Percentiles rank a stretch among this genome's conserved stretches.
These are phyloP conservation scores for Jaculus jaculus DNA, from an alignment of 2,113 vertebrate genomes.

Conservation along the genomic window DNA sequence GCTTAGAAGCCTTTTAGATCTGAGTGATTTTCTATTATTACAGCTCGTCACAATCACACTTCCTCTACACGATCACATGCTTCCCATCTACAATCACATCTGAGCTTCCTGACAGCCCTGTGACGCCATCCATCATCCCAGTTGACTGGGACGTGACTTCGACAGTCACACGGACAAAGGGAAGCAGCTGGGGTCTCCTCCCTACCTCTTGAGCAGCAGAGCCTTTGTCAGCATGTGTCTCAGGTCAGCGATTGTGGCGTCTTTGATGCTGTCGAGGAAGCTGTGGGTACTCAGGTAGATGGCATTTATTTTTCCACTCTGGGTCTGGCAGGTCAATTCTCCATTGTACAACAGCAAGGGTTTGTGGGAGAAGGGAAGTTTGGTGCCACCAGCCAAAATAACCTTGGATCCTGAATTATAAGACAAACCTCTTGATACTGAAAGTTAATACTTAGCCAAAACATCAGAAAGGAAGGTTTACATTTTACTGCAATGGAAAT, in stretches of 20 bases:
- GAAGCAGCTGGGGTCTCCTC: not conserved
- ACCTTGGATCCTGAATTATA: slow-evolving; percentile 89
- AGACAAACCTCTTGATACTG: slow-evolving; percentile 64
- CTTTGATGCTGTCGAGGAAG: slow-evolving; percentile 86
- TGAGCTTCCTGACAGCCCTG: not conserved
- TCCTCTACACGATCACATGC: not conserved
- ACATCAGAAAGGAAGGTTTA: not conserved
- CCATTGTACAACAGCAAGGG: slow-evolving; percentile 96
- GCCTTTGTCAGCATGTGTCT: slow-evolving; percentile 88
- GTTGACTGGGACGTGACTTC: not conserved
- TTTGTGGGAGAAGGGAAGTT: slow-evolving; percentile 94
- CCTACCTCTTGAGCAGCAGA: slow-evolving; percentile 93
- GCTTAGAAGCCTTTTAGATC: not conserved
- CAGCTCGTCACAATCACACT: not conserved
- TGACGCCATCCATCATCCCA: not conserved
- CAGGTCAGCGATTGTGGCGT: slow-evolving; percentile 79
- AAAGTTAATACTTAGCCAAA: not conserved
- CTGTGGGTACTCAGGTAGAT: slow-evolving; percentile 91
- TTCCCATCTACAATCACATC: not conserved
- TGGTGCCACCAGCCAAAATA: slow-evolving; percentile 91
- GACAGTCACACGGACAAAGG: slow-evolving; percentile 55
- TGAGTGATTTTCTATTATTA: not conserved
- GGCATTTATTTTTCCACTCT: slow-evolving; percentile 92
- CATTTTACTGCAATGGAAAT: not conserved
- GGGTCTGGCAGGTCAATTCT: slow-evolving; percentile 96